Base-by-base conservation (phyloP, 2,113 vertebrate genomes). In the Turdus rufiventris region DNA sequence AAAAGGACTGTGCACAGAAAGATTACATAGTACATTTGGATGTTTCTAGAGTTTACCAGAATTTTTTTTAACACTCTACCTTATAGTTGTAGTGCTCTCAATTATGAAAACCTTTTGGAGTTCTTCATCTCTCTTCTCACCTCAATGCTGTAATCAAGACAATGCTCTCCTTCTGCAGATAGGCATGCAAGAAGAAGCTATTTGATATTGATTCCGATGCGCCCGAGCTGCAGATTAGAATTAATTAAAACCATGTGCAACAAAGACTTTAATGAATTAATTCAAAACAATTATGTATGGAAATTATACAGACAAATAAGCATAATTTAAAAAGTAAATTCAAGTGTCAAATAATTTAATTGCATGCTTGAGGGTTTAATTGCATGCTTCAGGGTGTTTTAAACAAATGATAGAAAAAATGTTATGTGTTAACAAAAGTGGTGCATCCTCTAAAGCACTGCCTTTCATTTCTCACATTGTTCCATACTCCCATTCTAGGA, bases 321-420 rank as follows among this genome's bases (percentile, higher is more conserved):
- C 51, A 73, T 79, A 43, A 90, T 76, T 96, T 76, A 15, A 36
- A 71, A 85, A 76, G 67, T 65, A 90, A 90, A 93, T 91, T 71
- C 61, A 87, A 92, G 43, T 78, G 47, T 83, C n/a, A 79, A 89
- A 78, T 91, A 91, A 91, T 87, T 74, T 85, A 95, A 93, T 77
- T 94, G 76, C 70, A 47, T 76, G 17, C 48, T 86, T 83, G 66
- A 91, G 34, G 3, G 10, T 73, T 79, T 92, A 92, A 94, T 83
- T 94, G 40, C 45, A 57, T 72, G 43, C 72, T 94, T 71, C 61
- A 76, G n/a, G 57, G 36, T 75, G 23, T 75, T 94, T 84, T 40
- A 95, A 93, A 89, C 36, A 94, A 93, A 82, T 31, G 34, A 68
- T 21, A 78, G 33, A 29, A 91, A 54, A 70, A 88, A 79, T 23